Percentiles rank a stretch among this genome's conserved stretches.
Evolutionary conservation across 2,113 vertebrate species (phyloP).

Genomic region (Larimichthys polyactis): DNA sequence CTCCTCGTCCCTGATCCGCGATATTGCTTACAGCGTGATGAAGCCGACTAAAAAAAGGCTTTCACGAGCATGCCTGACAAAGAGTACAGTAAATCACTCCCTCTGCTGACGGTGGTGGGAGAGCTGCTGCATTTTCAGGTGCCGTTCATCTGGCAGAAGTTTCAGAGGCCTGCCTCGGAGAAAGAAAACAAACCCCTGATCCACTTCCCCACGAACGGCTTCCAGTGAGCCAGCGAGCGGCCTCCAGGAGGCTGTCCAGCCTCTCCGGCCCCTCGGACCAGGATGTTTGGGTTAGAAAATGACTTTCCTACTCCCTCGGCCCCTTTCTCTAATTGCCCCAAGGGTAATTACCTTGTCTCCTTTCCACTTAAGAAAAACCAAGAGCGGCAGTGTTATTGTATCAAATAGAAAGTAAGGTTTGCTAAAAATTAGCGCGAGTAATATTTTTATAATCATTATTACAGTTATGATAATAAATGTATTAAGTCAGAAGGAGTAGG

Average conservation of each 20-base stretch:
- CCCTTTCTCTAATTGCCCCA: slow-evolving; percentile 82
- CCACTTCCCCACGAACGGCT: slow-evolving; percentile 74
- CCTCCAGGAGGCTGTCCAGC: slow-evolving; percentile 73
- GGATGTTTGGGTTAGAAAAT: slow-evolving; percentile 88
- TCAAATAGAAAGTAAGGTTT: slow-evolving; percentile 50
- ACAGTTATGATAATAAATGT: slow-evolving; percentile 58
- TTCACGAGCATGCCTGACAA: slow-evolving; percentile 14
- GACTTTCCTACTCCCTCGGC: slow-evolving; percentile 81
- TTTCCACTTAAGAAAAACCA: slow-evolving; percentile 78
- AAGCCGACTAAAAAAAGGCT: slow-evolving; percentile 51
- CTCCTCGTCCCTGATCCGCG: slow-evolving; percentile 27
- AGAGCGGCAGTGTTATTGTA: slow-evolving; percentile 74
- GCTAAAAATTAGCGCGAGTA: slow-evolving; percentile 42
- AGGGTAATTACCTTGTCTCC: slow-evolving; percentile 83
- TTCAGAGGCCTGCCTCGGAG: slow-evolving; percentile 70
- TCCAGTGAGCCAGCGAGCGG: slow-evolving; percentile 64
- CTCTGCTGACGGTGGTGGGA: slow-evolving; percentile 61
- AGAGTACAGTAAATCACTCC: slow-evolving; percentile 61
- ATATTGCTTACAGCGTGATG: slow-evolving; percentile 23
- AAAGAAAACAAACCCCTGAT: slow-evolving; percentile 81
- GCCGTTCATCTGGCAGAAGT: slow-evolving; percentile 83
- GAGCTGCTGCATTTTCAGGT: slow-evolving; percentile 71
- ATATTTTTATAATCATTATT: slow-evolving; percentile 65
- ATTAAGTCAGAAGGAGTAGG: slow-evolving; percentile 42
- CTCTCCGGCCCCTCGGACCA: slow-evolving; percentile 78